Base-by-base conservation (phyloP, 2,797 vertebrate genomes). In the Urocyon cinereoargenteus region DNA sequence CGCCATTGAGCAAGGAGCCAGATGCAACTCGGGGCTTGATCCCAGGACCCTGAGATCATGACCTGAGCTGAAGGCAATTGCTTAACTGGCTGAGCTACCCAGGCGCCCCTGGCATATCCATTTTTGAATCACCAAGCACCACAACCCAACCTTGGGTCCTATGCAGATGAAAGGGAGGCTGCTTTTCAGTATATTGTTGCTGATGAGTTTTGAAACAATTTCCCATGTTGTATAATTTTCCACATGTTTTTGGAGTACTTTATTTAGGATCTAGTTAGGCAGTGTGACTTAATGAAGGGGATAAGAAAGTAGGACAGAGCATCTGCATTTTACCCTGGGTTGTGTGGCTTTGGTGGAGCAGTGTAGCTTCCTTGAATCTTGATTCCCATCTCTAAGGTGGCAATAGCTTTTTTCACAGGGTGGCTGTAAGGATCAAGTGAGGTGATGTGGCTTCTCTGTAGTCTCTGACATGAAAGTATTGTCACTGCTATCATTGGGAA, bases 221-320 rank as follows among this genome's bases (percentile, higher is more conserved):
- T 88, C 53, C 81, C 26, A 40, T 19, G 22, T 73, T 86, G 61
- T 57, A 13, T 77, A 79, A 86, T 34, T 94, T 86, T 45, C 64
- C 28, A 13, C n/a, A 40, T 83, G 5, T 82, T 90, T 89, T 40
- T 51, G 22, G 83, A 79, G 19, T 62, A 49, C 3, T 62, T 84
- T 86, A 28, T 36, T 86, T 81, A 21, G 57, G 22, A 31, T 95
- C 53, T 94, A 70, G 10, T 62, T 61, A 88, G 66, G 3, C 13
- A 19, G 31, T 72, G 2, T 91, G 83, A 85, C 86, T 96, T 94
- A 88, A n/a, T 49, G 34, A 73, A 34, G 81, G 79, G 55, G 40
- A 89, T n/a, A 72, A 87, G 34, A 40, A 55, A 86, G 26, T 73
- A 61, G 5, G 9, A 89, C 15, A 84, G 24, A 91, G 45, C 24